Percentiles rank a stretch among this genome's conserved stretches.
Evolutionary conservation across 1,140 invertebrate genomes (phyloP).

Genomic region (Bombus ignitus): DNA sequence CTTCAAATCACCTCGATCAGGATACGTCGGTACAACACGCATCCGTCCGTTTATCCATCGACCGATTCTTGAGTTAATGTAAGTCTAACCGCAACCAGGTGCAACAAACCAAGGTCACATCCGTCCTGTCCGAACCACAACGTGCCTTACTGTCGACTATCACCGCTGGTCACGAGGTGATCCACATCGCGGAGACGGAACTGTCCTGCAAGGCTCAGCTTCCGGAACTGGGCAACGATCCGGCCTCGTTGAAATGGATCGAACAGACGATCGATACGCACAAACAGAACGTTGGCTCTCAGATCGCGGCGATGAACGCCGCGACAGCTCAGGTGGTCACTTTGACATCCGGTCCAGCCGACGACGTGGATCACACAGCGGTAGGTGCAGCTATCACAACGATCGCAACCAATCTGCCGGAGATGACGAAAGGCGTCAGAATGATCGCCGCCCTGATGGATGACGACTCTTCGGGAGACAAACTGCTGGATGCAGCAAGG

Average conservation of each 20-base stretch:
- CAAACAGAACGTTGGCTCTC: conserved; percentile 97
- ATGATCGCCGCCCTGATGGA: conserved; percentile 97
- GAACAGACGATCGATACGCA: conserved; percentile 97
- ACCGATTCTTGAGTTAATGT: too few species aligned
- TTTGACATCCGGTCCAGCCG: conserved; percentile 91
- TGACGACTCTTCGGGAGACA: conserved; percentile 91
- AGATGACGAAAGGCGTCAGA: conserved; percentile 97
- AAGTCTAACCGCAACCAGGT: conserved; percentile 83
- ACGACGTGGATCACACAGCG: conserved; percentile 96
- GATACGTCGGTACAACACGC: neutral
- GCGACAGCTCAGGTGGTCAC: conserved; percentile 99
- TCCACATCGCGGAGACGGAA: conserved; percentile 92
- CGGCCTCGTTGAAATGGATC: conserved; percentile 95
- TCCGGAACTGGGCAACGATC: conserved; percentile 92
- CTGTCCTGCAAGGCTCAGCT: conserved; percentile 89
- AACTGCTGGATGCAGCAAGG: conserved; percentile 95
- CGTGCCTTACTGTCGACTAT: conserved; percentile 95
- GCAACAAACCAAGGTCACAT: conserved; percentile 93
- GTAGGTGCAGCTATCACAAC: conserved; percentile 98
- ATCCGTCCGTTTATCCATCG: neutral
- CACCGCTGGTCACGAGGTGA: conserved; percentile 91
- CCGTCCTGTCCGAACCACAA: conserved; percentile 94
- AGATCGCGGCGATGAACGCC: conserved; percentile 99
- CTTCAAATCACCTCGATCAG: neutral
- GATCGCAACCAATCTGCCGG: conserved; percentile 97